Conservation (phyloP, 2,797 vertebrate species). For the Gadopsis marmoratus region DNA sequence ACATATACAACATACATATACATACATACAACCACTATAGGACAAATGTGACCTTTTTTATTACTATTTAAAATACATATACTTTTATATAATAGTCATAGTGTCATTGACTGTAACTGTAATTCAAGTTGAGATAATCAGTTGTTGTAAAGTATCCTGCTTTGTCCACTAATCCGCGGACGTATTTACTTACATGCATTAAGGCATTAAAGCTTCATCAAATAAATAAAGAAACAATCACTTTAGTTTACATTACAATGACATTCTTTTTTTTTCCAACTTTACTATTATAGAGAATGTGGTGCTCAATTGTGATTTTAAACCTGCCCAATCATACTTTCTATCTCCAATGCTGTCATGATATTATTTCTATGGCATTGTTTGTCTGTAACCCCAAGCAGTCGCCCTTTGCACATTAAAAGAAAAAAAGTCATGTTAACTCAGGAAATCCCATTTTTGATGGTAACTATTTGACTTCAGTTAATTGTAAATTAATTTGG, state of each 20-base stretch:
- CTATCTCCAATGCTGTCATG: not conserved
- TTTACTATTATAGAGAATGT: not conserved
- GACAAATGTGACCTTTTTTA: not conserved
- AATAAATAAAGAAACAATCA: not conserved
- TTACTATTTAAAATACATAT: constrained; percentile 11
- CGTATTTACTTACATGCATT: not conserved
- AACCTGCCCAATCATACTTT: not conserved
- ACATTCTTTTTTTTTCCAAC: too few relatives aligned
- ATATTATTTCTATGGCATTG: not conserved
- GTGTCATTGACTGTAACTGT: not conserved
- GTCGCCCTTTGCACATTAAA: not conserved
- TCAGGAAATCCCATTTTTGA: not conserved
- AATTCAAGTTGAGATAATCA: not conserved
- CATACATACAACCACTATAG: constrained; percentile 3
- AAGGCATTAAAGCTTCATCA: not conserved
- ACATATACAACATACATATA: too few relatives aligned
- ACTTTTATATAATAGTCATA: not conserved
- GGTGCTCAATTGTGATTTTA: not conserved
- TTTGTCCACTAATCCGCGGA: not conserved
- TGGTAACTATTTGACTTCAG: not conserved
- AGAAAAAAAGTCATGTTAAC: not conserved
- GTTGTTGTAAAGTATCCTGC: not conserved
- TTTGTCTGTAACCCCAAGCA: not conserved
- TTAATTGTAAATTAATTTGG: not conserved
- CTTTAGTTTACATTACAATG: not conserved